Conservation (phyloP, 2,888 invertebrate species). For the Calliopum simillimum region DNA sequence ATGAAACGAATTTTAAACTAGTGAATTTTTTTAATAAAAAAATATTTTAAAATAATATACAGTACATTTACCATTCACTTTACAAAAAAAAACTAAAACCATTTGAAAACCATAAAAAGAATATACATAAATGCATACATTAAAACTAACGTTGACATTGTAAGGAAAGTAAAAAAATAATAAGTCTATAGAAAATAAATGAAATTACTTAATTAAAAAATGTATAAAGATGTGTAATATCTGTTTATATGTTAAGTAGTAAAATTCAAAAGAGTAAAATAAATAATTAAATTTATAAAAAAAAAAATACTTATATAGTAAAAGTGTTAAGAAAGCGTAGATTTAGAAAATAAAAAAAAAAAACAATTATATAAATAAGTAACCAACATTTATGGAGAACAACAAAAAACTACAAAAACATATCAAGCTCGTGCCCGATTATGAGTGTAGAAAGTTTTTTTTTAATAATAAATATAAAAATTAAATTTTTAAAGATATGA, state of each 20-base stretch:
- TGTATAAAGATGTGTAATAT: conserved; percentile 46
- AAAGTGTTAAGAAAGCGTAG: not conserved
- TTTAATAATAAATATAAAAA: conserved; percentile 44
- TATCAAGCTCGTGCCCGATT: conserved; percentile 68
- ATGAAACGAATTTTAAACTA: conserved; percentile 67
- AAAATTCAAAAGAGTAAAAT: conserved; percentile 46
- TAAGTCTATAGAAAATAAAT: conserved; percentile 27
- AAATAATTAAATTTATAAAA: conserved; percentile 17
- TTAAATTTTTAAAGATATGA: conserved; percentile 48
- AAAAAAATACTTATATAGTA: conserved; percentile 9
- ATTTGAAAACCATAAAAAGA: conserved; percentile 26
- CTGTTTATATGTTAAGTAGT: conserved; percentile 54
- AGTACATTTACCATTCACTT: conserved; percentile 36
- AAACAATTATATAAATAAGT: conserved; percentile 30
- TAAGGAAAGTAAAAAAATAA: conserved; percentile 34
- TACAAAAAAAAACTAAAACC: conserved; percentile 34
- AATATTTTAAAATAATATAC: conserved; percentile 44
- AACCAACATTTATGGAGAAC: conserved; percentile 43
- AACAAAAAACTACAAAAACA: conserved; percentile 64
- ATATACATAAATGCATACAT: conserved; percentile 37
- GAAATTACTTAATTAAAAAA: conserved; percentile 18
- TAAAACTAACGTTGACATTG: conserved; percentile 30
- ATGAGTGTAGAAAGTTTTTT: conserved; percentile 50
- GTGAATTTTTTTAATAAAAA: conserved; percentile 60
- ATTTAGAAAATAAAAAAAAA: conserved; percentile 28